These are phyloP conservation scores for Augiades crinisus DNA, from an alignment of 2,888 invertebrate species.

Conservation along the genomic window DNA sequence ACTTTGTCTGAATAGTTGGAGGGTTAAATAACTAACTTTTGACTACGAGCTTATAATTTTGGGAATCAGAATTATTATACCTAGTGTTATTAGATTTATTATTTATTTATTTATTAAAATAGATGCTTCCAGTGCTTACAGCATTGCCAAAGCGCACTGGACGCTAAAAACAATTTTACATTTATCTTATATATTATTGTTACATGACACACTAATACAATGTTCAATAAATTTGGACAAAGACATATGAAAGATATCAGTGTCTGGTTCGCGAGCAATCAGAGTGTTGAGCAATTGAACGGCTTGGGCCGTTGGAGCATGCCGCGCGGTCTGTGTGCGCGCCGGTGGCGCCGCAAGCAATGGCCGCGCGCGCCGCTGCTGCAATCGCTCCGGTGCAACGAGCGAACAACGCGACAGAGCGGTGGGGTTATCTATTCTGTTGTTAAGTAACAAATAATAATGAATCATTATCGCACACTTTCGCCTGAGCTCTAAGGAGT, in stretches of 20 bases:
- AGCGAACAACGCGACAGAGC: background rate
- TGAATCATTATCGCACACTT: background rate
- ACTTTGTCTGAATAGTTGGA: no score
- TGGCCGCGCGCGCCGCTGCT: background rate
- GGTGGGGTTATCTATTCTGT: background rate
- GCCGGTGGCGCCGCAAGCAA: background rate
- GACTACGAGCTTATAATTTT: no score
- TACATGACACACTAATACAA: no score
- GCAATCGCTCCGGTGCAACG: background rate
- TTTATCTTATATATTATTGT: no score
- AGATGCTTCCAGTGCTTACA: no score
- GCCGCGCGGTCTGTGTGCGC: background rate
- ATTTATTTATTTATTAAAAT: no score
- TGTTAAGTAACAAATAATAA: background rate
- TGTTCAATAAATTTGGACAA: no score
- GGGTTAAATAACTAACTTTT: no score
- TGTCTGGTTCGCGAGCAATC: background rate
- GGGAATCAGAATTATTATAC: no score
- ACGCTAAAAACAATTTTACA: no score
- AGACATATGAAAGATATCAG: background rate
- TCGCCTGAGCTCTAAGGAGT: conserved; percentile 15
- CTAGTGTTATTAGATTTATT: no score
- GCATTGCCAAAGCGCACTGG: no score
- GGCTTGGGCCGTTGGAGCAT: background rate
- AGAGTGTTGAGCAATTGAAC: background rate